Conservation (phyloP, 2,888 invertebrate genomes). For the Andrena flavipes region DNA sequence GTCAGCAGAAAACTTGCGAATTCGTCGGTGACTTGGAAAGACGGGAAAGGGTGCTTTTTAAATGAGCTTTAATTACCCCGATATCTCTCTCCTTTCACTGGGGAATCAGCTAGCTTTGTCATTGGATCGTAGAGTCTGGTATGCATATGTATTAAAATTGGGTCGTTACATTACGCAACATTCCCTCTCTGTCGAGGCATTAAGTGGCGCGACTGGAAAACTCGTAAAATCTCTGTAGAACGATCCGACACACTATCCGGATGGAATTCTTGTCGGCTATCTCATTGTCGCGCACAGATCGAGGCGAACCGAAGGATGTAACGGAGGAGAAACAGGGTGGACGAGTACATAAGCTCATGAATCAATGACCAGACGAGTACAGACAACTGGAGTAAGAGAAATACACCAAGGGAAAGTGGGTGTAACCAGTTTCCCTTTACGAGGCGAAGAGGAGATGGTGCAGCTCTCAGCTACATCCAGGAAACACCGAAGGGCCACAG, state of each 20-base stretch:
- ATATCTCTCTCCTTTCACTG: too few relatives aligned
- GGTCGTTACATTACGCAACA: slow-evolving; percentile 31
- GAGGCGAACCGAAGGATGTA: not conserved
- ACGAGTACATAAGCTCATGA: not conserved
- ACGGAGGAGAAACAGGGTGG: not conserved
- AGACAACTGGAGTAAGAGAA: too few relatives aligned
- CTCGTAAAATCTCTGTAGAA: slow-evolving; percentile 42
- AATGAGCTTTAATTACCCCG: slow-evolving; percentile 5
- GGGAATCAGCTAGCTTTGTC: not conserved
- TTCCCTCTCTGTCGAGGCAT: slow-evolving; percentile 30
- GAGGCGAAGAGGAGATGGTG: too few relatives aligned
- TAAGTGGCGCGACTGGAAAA: slow-evolving; percentile 40
- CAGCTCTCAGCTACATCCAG: too few relatives aligned
- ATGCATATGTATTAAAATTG: slow-evolving; percentile 35
- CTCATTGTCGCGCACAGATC: not conserved
- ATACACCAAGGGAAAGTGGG: too few relatives aligned
- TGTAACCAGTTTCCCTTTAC: too few relatives aligned
- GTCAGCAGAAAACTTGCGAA: slow-evolving; percentile 40
- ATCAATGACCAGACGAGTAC: too few relatives aligned
- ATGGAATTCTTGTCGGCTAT: not conserved
- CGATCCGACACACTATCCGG: slow-evolving; percentile 33
- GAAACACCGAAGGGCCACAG: too few relatives aligned
- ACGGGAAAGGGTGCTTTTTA: not conserved
- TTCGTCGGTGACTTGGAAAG: not conserved
- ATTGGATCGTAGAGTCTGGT: slow-evolving; percentile 15